phyloP scores from a whole-genome alignment of 2,888 invertebrate genomes.

The Salpingus planirostris region DNA sequence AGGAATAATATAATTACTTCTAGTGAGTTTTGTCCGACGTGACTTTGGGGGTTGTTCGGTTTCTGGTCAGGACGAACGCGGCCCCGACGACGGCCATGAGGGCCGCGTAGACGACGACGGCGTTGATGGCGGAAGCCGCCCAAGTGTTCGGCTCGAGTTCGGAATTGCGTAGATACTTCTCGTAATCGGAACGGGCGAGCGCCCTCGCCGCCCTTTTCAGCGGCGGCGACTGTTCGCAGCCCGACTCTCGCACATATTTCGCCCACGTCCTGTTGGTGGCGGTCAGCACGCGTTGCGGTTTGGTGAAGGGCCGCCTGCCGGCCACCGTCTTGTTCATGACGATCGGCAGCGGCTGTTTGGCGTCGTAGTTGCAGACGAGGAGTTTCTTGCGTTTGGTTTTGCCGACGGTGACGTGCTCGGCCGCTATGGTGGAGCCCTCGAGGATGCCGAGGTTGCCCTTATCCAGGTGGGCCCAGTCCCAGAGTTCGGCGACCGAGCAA shows the following conservation, averaged over 20 bases:
- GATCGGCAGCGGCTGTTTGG: constrained; percentile 46
- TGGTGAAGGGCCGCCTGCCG: constrained; percentile 49
- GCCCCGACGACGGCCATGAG: constrained; percentile 32
- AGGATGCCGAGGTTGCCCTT: constrained; percentile 56
- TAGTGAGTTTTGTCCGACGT: constrained; percentile 10
- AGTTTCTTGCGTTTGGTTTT: constrained; percentile 55
- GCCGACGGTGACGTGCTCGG: constrained; percentile 53
- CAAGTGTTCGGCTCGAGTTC: constrained; percentile 30
- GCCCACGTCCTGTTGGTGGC: constrained; percentile 61
- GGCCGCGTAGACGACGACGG: constrained; percentile 37
- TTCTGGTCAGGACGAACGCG: constrained; percentile 15
- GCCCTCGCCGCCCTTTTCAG: constrained; percentile 23
- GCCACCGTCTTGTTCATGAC: constrained; percentile 44
- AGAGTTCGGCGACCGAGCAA: constrained; percentile 60
- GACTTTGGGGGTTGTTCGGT: constrained; percentile 6
- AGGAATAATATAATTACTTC: too few species aligned
- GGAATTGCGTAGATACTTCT: constrained; percentile 6
- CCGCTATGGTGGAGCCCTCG: constrained; percentile 55
- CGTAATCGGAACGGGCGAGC: constrained; percentile 13
- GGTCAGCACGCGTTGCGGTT: constrained; percentile 49
- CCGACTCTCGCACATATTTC: constrained; percentile 59
- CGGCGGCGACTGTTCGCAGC: constrained; percentile 41
- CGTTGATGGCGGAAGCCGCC: constrained; percentile 37
- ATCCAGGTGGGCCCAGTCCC: constrained; percentile 62
- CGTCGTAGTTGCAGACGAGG: constrained; percentile 55